Evolutionary conservation across 92 coral and sea anemone genomes (phyloP), one percentile per base, ranked within the genome.

Genomic region (Porites cylindrica): DNA sequence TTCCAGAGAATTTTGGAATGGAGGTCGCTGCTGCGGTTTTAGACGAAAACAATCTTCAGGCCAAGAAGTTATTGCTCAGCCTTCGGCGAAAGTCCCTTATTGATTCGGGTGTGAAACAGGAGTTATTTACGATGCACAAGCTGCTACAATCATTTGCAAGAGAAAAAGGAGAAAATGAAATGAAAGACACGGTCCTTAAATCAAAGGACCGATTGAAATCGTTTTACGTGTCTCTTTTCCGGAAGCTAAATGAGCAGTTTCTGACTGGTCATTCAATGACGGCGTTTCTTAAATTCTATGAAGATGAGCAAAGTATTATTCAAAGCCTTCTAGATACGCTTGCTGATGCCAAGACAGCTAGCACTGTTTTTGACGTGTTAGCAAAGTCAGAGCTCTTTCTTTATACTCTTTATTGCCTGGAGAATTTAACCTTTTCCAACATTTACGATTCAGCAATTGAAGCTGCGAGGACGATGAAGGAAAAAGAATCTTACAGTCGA

Each of bases 121-220:
- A 58, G 10, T 18, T 12, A 43, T 80, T 58, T 71, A 47, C 91
- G 24, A 72, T 88, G 18, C 91, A 88, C 75, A 83, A 83, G 18
- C 76, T 88, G 5, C 47, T 88, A 16, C 73, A 76, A 29, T 82
- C 83, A 6, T 88, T 82, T 54, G 83, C 58, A 17, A 47, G 50
- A 13, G 82, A 81, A 43, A 88, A 51, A 32, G 91, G 91, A 51
- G 75, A 82, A 16, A 12, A 14, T 7, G 87, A 88, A 14, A 51
- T 88, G 81, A 51, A 75, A 52, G 73, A 72, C 59, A 78, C 83
- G 20, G 0, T 66, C 14, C 16, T 72, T 8, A 56, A 61, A 6
- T 72, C 87, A 14, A 81, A 38, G 24, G 50, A 3, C 26, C 87
- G 87, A 9, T 63, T 72, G 20, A 58, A 2, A 12, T 43, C 47